These are phyloP conservation scores for Stictonetta naevosa DNA, from an alignment of 2,113 vertebrate species.

Conservation along the genomic window DNA sequence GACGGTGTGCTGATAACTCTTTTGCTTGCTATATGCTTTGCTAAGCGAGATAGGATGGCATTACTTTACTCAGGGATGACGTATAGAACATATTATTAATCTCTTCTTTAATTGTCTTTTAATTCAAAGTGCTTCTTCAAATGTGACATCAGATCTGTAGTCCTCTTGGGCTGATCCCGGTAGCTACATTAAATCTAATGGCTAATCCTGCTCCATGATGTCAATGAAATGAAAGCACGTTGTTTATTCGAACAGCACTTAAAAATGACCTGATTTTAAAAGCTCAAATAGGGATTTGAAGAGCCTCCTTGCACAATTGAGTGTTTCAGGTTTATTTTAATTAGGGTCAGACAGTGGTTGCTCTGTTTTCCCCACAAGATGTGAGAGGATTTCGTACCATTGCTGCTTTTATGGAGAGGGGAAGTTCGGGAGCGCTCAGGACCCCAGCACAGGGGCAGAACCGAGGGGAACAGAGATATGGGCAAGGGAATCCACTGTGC, in stretches of 20 bases:
- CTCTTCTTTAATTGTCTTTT: neutral
- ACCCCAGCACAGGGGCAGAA: fast-evolving
- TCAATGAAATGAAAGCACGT: neutral
- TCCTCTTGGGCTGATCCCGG: neutral
- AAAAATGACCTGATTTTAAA: neutral
- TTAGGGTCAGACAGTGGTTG: neutral
- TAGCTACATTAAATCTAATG: neutral
- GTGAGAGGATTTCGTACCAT: neutral
- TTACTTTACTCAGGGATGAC: neutral
- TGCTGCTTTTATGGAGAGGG: neutral
- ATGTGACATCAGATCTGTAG: neutral
- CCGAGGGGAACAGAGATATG: neutral
- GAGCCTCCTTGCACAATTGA: neutral
- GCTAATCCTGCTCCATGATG: neutral
- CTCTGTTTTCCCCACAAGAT: neutral
- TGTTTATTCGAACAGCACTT: neutral
- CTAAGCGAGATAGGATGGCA: neutral
- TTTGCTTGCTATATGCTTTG: neutral
- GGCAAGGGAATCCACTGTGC: neutral
- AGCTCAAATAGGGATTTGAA: neutral
- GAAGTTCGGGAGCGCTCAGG: neutral
- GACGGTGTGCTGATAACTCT: too few relatives aligned
- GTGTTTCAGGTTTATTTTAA: neutral
- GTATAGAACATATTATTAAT: neutral
- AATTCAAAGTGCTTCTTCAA: neutral